Evolutionary conservation across 2,113 vertebrate species (phyloP), one percentile per base, ranked within the genome.

Genomic region (Odocoileus virginianus): DNA sequence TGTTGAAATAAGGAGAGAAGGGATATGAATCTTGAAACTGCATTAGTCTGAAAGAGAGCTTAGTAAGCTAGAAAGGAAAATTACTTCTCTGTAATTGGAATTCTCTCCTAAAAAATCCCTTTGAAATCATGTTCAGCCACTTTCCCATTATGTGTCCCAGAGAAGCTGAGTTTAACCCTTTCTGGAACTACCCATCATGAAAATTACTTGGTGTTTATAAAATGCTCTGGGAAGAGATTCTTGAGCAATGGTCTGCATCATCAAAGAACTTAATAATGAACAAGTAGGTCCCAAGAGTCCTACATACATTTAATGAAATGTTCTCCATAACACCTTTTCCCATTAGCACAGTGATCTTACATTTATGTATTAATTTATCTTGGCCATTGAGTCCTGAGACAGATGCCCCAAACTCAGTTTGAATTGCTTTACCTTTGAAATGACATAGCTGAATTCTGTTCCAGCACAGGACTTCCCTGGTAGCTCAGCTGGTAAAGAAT

Each of bases 1-100:
- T 98, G 90, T 83, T 98, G 98, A 98, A 98, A 98, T 97, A 98
- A 98, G 95, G 97, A 52, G 71, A 93, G 97, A 97, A 97, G 91
- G 96, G 85, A 97, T 98, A 97, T 74, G 95, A 98, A 97, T 98
- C 90, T 98, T 91, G 92, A 98, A 98, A 97, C 98, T 97, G 97
- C 5, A 92, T 89, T 93, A 78, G 78, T 95, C 94, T 97, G 97
- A 98, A 98, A 96, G 14, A 95, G 76, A 98, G 87, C 97, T 97
- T 96, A 98, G 98, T 54, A 96, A 98, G 95, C 82, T 58, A 78
- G 96, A 97, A 96, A 97, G 95, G 92, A 93, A 98, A 98, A 97
- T 94, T 93, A 97, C 97, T 98, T 97, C 97, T 96, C 96, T 94
- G 47, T 94, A 98, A 98, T 78, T 98, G 92, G 97, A 98, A 96